Conservation (phyloP, 2,113 vertebrate species). For the Cyanoderma ruficeps region DNA sequence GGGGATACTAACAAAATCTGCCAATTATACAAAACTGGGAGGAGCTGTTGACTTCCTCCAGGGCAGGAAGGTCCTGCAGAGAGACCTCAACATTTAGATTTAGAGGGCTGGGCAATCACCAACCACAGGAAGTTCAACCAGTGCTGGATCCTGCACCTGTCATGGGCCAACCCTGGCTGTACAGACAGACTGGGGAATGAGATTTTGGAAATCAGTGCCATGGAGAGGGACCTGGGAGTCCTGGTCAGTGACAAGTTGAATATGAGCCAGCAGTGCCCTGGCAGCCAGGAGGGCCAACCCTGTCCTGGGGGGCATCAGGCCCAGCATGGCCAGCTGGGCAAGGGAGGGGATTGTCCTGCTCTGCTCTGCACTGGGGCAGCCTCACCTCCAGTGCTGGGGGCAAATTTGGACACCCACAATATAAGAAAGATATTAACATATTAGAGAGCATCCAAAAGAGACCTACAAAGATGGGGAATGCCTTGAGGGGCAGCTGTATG, state of each 20-base stretch:
- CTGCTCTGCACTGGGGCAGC: neutral
- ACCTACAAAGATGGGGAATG: neutral
- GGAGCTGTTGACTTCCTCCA: neutral
- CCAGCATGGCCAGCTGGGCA: rapidly evolving
- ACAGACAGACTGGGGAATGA: neutral
- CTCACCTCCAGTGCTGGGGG: neutral
- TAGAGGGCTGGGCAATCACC: neutral
- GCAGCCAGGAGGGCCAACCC: neutral
- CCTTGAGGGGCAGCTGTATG: rapidly evolving
- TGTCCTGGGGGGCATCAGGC: neutral
- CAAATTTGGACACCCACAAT: neutral
- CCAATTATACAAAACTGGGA: neutral
- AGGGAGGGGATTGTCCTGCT: neutral
- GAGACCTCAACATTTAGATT: neutral
- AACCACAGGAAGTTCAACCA: neutral
- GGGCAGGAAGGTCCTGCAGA: neutral
- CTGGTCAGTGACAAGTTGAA: neutral
- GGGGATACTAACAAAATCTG: neutral
- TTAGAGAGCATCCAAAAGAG: neutral
- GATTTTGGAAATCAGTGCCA: neutral
- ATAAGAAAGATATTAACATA: neutral
- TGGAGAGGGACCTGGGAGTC: neutral
- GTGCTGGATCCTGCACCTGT: neutral
- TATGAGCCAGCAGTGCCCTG: neutral
- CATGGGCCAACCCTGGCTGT: neutral